phyloP scores from a whole-genome alignment of 92 coral and sea anemone species.

The Meandrina meandrites region DNA sequence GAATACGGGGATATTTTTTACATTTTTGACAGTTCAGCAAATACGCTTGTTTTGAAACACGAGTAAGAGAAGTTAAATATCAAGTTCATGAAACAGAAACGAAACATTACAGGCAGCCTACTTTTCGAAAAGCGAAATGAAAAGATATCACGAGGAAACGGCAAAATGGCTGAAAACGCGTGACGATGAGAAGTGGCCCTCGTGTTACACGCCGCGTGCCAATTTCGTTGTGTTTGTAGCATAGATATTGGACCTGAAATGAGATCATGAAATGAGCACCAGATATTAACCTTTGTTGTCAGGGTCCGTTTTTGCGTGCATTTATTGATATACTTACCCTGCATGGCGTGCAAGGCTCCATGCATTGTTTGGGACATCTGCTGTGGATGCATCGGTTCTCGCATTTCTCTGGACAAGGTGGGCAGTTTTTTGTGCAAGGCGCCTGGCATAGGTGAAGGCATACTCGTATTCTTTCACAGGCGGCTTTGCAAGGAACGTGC shows the following conservation, averaged over 20 bases:
- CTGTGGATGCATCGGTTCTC: slow-evolving; percentile 85
- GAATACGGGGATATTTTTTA: background rate
- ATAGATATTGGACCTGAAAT: too few species aligned
- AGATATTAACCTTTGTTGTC: background rate
- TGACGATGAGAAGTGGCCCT: too few species aligned
- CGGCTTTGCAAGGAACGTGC: slow-evolving; percentile 75
- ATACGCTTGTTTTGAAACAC: background rate
- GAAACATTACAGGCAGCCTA: background rate
- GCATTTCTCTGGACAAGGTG: slow-evolving; percentile 76
- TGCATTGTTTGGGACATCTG: slow-evolving; percentile 71
- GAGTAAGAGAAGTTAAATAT: background rate
- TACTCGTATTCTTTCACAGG: slow-evolving; percentile 74
- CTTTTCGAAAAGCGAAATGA: too few species aligned
- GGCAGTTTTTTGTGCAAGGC: slow-evolving; percentile 93
- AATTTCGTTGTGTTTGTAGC: too few species aligned
- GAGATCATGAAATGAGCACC: too few species aligned
- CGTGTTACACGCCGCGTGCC: too few species aligned
- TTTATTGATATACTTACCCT: slow-evolving; percentile 30
- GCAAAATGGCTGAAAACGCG: too few species aligned
- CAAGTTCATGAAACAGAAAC: background rate
- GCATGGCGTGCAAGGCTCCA: slow-evolving; percentile 80
- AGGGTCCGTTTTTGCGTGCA: background rate
- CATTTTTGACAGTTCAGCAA: background rate
- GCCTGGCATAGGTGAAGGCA: slow-evolving; percentile 82
- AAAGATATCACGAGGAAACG: too few species aligned